Base-by-base conservation (phyloP, 2,113 vertebrate species). In the Ranitomeya imitator region DNA sequence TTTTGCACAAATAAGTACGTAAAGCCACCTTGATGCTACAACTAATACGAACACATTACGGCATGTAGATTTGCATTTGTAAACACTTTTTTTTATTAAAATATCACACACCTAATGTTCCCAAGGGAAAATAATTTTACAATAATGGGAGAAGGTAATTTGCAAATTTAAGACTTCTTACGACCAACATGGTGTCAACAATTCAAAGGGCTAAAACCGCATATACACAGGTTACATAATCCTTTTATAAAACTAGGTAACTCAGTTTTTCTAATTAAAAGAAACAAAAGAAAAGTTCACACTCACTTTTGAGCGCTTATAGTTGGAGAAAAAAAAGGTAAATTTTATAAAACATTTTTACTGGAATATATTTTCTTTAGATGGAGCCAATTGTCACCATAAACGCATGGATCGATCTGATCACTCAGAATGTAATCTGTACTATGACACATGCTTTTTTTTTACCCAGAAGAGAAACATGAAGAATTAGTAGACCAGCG, bases 51-150 rank as follows among this genome's bases (percentile, higher is more conserved):
- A 84, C 19, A 84, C 51, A 84, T 18, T n/a, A 13, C 65, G 3
- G 52, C 65, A 52, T 51, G 61, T 10, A 54, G 13, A 23, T 63
- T n/a, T 73, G 65, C n/a, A 73, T 79, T 79, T 86, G 37, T 79
- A 54, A 86, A 79, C 67, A n/a, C 21, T 54, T 6, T 86, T 86
- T 86, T 79, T 86, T 86, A 86, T 86, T 86, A 86, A 86, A 86
- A 86, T 86, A 86, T 63, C 61, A 86, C 60, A 59, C 85, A 86
- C 60, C 85, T 86, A 80, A 86, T 86, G 63, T 80, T 67, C 61
- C 14, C 37, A 86, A n/a, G n/a, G 61, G 51, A 86, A 77, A 79
- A 86, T 86, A 69, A 45, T 86, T 61, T 79, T 15, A 86, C 85
- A 79, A 65, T 67, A 31, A 54, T 23, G 74, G 76, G 51, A 71